Evolutionary conservation across 2,113 vertebrate species (phyloP), one percentile per base, ranked within the genome.

Genomic region (Mastomys natalensis): DNA sequence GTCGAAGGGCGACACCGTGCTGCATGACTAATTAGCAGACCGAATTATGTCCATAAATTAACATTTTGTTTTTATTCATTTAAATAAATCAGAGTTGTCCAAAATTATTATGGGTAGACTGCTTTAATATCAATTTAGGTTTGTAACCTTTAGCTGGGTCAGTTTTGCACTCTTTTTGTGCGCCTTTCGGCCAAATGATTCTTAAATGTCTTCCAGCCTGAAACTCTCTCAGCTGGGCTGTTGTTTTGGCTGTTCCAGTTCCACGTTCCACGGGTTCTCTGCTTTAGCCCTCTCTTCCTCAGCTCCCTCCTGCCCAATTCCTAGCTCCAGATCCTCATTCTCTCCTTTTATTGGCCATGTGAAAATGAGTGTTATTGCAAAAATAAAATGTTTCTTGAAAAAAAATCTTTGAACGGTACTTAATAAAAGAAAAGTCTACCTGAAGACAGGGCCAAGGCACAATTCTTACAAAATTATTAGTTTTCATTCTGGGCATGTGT

Each of bases 1-100:
- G 85, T 94, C 73, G 93, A 98, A 98, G 91, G 98, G 91, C 93
- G 96, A 90, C 74, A 86, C 80, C 90, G 82, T 90, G 80, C 86
- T 96, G 96, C 97, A 96, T 98, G 97, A 98, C 97, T 97, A 98
- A 98, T 98, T 98, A 98, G 68, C 95, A 92, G 96, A 88, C 96
- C 70, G 88, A 86, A 86, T 98, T 97, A 98, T 95, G 89, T 98
- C 98, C 98, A 97, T 95, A 98, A 94, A 85, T 98, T 98, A 97
- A 98, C 98, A 97, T 96, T 97, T 93, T 98, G 81, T 66, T 96
- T 98, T 97, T 97, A 90, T 95, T 97, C 87, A 94, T 96, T 95
- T 89, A 98, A 98, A 98, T 98, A 98, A 97, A 97, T 98, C 91
- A 97, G 98, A 98, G 78, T 45, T 94, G 95, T 58, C 76, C 97